phyloP scores from a whole-genome alignment of 2,888 invertebrate species.

The Biston stratarius region DNA sequence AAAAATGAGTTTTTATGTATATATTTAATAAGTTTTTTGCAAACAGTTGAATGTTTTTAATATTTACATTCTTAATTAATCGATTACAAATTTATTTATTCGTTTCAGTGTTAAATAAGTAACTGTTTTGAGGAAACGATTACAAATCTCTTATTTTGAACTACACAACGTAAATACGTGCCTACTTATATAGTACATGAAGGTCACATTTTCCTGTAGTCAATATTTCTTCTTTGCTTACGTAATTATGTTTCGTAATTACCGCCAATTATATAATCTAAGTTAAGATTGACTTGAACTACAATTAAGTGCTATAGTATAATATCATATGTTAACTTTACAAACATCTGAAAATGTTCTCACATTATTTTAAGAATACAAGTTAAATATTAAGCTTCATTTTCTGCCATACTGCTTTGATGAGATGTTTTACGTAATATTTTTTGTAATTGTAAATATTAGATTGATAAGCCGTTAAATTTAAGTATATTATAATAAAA shows the following conservation, averaged over 20 bases:
- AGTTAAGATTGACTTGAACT: slow-evolving; percentile 12
- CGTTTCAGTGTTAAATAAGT: not conserved
- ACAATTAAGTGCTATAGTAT: slow-evolving; percentile 1
- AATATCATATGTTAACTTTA: not conserved
- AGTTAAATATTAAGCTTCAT: slow-evolving; percentile 6
- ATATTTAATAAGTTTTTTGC: not conserved
- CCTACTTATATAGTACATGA: not conserved
- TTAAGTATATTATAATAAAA: slow-evolving; percentile 36
- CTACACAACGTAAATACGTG: no score
- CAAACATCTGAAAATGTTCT: slow-evolving; percentile 9
- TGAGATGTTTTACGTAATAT: slow-evolving; percentile 22
- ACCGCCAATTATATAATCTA: slow-evolving; percentile 16
- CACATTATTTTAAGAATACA: slow-evolving; percentile 9
- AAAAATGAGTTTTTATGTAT: not conserved
- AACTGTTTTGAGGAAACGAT: no score
- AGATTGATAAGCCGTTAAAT: slow-evolving; percentile 18
- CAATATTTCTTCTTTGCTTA: slow-evolving; percentile 8
- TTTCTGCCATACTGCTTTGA: slow-evolving; percentile 25
- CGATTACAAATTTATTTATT: not conserved
- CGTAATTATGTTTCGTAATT: not conserved
- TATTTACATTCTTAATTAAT: no score
- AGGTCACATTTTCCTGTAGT: slow-evolving; percentile 3
- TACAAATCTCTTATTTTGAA: no score
- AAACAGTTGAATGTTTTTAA: not conserved
- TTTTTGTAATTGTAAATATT: slow-evolving; percentile 33